These are phyloP conservation scores for Cephalopterus ornatus DNA, from an alignment of 2,113 vertebrate genomes.

Conservation along the genomic window DNA sequence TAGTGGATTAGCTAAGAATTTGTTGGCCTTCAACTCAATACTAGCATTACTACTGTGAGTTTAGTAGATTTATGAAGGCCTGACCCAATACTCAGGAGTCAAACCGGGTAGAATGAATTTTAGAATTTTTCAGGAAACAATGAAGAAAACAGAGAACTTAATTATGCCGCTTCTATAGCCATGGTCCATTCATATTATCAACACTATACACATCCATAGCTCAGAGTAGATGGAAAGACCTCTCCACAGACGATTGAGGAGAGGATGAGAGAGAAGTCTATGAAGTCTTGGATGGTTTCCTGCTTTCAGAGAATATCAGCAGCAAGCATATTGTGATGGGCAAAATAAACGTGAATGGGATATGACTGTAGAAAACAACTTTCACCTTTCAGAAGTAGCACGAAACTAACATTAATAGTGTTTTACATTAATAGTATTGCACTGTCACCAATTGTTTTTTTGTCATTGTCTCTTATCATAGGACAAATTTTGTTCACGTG, in stretches of 20 bases:
- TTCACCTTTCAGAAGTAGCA: neutral
- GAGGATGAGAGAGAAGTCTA: neutral
- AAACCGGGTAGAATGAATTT: neutral
- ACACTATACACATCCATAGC: rapidly evolving
- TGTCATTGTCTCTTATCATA: rapidly evolving
- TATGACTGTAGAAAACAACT: neutral
- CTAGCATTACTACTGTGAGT: neutral
- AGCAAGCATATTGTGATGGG: neutral
- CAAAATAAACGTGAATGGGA: neutral
- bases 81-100: neutral
- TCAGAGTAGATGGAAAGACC: neutral
- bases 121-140: neutral
- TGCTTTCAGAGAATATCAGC: neutral
- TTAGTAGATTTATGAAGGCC: neutral
- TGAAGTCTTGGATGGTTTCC: neutral
- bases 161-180: neutral
- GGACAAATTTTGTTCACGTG: neutral
- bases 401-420: neutral
- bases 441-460: neutral
- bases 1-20: neutral
- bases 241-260: neutral
- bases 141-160: neutral
- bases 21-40: neutral
- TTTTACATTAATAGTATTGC: neutral
- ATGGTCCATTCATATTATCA: neutral